Evolutionary conservation across 2,113 vertebrate genomes (phyloP), one percentile per base, ranked within the genome.

Genomic region (Ophiodon elongatus): DNA sequence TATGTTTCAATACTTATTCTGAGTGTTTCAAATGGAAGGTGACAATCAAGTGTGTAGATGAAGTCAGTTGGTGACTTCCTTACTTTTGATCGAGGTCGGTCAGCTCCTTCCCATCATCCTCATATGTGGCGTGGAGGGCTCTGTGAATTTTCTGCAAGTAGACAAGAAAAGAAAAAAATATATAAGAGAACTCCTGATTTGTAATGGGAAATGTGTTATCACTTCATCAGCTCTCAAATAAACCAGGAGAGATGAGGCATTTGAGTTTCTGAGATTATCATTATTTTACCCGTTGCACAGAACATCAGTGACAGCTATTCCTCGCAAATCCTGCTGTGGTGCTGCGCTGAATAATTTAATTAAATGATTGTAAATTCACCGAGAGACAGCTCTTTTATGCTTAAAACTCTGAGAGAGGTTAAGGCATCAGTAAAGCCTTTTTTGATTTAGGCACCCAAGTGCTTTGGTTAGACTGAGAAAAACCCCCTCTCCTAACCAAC

Each of bases 141-240:
- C 97, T 88, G 90, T 99, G 97, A 82, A 99, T 99, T 92, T 97
- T 98, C 98, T 99, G 93, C 4, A 82, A 79, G 75, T 1, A 31
- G 25, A 85, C 4, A 47, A n/a, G 11, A 23, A 1, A 39, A 2
- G 31, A 54, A 3, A 31, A 41, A 39, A 69, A 27, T 17, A 75
- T 3, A 19, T 0, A 9, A 50, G 4, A 78, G 17, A 62, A 47
- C 4, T 3, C 2, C 17, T 6, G 17, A 76, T 79, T 50, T 76
- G 43, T 23, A 25, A 74, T n/a, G 2, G 8, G 15, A 33, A 68
- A 31, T 74, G 17, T 79, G 47, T 73, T 35, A 57, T 67, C 73
- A 29, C 17, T n/a, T 79, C 39, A 73, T 80, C 59, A 29, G 52
- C 72, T 62, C 39, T 63, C 71, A 85, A 62, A 72, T 56, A 60